Conservation (phyloP, 2,113 vertebrate genomes). For the Hemicordylus capensis region DNA sequence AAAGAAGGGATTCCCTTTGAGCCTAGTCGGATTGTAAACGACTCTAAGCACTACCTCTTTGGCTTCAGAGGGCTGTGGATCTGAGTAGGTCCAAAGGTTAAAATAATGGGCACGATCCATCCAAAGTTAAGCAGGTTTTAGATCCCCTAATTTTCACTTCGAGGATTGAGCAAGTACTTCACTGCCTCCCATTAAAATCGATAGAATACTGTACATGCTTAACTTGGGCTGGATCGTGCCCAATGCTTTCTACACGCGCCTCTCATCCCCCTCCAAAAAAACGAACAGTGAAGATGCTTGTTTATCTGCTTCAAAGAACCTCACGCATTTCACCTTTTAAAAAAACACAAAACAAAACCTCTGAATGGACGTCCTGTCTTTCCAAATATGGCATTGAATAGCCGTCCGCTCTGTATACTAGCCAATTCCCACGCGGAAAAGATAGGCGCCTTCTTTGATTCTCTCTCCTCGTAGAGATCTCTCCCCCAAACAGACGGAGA, state of each 20-base stretch:
- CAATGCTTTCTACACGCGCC: not conserved
- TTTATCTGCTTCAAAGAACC: not conserved
- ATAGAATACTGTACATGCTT: not conserved
- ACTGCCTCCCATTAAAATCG: not conserved
- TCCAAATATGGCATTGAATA: too few species aligned
- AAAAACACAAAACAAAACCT: not conserved
- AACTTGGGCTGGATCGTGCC: not conserved
- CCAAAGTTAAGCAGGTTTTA: not conserved
- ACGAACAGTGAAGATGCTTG: not conserved
- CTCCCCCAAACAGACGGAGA: too few species aligned
- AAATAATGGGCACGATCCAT: not conserved
- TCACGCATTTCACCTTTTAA: not conserved
- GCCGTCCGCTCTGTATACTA: not conserved
- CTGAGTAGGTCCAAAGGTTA: not conserved
- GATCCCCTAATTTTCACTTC: not conserved
- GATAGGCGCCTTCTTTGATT: not conserved
- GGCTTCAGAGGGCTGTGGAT: not conserved
- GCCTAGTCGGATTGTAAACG: not conserved
- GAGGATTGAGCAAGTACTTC: not conserved
- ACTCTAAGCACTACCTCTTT: not conserved
- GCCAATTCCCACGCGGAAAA: not conserved
- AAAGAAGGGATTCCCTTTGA: not conserved
- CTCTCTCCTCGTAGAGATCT: not conserved
- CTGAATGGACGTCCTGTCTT: not conserved
- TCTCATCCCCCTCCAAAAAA: not conserved